phyloP scores from a whole-genome alignment of 2,797 vertebrate species.

The Microctenopoma steveboyesi region DNA sequence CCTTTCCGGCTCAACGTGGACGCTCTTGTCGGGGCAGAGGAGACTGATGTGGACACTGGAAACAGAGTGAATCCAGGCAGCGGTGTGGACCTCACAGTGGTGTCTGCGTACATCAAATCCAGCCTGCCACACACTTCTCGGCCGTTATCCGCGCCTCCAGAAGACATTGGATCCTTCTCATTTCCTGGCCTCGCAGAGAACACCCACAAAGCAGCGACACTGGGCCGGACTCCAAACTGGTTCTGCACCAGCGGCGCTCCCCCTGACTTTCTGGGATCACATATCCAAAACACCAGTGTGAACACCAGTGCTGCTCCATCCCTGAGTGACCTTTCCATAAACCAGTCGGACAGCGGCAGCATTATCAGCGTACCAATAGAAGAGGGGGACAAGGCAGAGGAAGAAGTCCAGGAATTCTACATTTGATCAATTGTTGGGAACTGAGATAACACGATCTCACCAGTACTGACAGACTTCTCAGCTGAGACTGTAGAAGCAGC shows the following conservation, averaged over 20 bases:
- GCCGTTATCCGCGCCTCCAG: slow-evolving; percentile 73
- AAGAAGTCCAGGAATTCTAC: slow-evolving; percentile 90
- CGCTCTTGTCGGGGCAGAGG: slow-evolving; percentile 87
- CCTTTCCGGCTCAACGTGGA: slow-evolving; percentile 86
- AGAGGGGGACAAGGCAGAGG: slow-evolving; percentile 54
- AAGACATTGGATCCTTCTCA: slow-evolving; percentile 48
- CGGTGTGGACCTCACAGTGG: slow-evolving; percentile 88
- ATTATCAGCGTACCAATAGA: slow-evolving; percentile 23
- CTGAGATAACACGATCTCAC: neutral
- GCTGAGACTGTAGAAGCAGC: neutral
- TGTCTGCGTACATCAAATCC: slow-evolving; percentile 86
- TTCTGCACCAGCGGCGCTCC: slow-evolving; percentile 45
- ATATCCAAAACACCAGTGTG: slow-evolving; percentile 18
- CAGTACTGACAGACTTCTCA: slow-evolving; percentile 2
- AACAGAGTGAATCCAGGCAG: slow-evolving; percentile 79
- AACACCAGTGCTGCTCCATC: slow-evolving; percentile 46
- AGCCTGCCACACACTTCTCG: slow-evolving; percentile 54
- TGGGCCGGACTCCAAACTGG: slow-evolving; percentile 48
- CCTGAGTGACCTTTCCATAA: slow-evolving; percentile 63
- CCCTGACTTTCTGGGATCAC: slow-evolving; percentile 26
- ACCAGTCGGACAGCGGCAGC: slow-evolving; percentile 66
- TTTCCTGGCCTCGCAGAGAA: slow-evolving; percentile 62
- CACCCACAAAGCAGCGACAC: slow-evolving; percentile 37
- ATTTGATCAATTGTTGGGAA: slow-evolving; percentile 76
- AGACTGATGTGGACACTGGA: slow-evolving; percentile 95